Evolutionary conservation across 2,888 invertebrate genomes (phyloP).

Genomic region (Drosophila eohydei): DNA sequence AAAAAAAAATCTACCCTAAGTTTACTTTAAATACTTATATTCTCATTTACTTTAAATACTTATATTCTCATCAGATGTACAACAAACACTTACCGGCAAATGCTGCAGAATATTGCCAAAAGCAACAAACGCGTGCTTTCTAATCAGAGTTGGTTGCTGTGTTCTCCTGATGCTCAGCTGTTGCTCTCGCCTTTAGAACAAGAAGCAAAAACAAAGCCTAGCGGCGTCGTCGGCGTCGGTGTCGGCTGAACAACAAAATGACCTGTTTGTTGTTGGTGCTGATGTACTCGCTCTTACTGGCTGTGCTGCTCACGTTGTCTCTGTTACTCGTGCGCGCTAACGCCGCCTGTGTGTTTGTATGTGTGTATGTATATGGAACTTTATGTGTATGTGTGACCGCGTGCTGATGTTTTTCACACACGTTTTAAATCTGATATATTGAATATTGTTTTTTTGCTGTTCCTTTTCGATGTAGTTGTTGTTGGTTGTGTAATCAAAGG

Average conservation of each 20-base stretch:
- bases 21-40: background rate
- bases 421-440: conserved; percentile 53
- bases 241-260: conserved; percentile 27
- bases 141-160: conserved; percentile 17
- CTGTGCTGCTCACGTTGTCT: conserved; percentile 29
- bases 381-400: conserved; percentile 39
- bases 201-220: background rate
- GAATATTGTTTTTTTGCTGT: conserved; percentile 23
- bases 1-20: background rate
- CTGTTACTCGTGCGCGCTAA: conserved; percentile 17
- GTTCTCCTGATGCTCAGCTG: conserved; percentile 31
- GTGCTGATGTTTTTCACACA: conserved; percentile 53
- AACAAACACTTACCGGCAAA: conserved; percentile 50
- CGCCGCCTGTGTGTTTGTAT: conserved; percentile 1
- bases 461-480: conserved; percentile 27
- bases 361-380: conserved; percentile 2
- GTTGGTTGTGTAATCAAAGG: conserved; percentile 53
- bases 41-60: background rate
- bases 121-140: conserved; percentile 23
- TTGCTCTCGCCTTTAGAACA: conserved; percentile 21
- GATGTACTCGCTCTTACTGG: conserved; percentile 37
- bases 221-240: conserved; percentile 1
- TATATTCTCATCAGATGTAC: background rate
- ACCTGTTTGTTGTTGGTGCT: conserved; percentile 54
- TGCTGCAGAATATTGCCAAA: conserved; percentile 15